Evolutionary conservation across 1,140 invertebrate genomes (phyloP), one percentile per base, ranked within the genome.

Genomic region (honey bee (Apis mellifera)): DNA sequence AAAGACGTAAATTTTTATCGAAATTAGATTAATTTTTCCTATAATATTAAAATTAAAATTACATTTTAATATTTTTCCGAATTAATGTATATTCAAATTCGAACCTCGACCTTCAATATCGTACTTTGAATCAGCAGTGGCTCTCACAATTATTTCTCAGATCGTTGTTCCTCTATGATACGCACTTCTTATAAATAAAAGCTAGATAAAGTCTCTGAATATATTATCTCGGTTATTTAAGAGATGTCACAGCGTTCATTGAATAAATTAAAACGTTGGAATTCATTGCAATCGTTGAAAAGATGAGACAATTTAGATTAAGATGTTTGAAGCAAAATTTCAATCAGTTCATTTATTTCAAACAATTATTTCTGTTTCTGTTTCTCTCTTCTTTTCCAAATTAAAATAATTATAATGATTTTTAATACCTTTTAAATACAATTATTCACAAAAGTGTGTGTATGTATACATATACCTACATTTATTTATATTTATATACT

Each of bases 101-200:
- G 32, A 32, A 32, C 69, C 50, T 0, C 64, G 62, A 15, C 60
- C 69, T 65, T 73, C 69, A 60, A 13, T 1, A 48, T 15, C n/a
- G 50, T 17, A 81, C 72, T 75, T 81, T 66, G 62, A 81, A 59
- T 74, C 42, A 1, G 2, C 23, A 42, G 32, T 42, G 23, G 57
- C 48, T 75, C 50, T 75, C 26, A n/a, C 21, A 52, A 9, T 23
- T 11, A 5, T 32, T 15, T 3, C 13, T 81, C 42, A 70, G 32
- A n/a, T 54, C 26, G 48, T 74, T 42, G 32, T 50, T 42, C 32
- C 32, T 42, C 5, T 42, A 23, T 62, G 42, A 59, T 65, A 55
- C 71, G 12, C n/a, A n/a, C 0, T 17, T 73, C 52, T 73, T 59
- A n/a, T 48, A 81, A 65, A 57, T 59, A 59, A 66, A 48, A 13